Base-by-base conservation (phyloP, 2,888 invertebrate species). In the Psylliodes chrysocephalus region DNA sequence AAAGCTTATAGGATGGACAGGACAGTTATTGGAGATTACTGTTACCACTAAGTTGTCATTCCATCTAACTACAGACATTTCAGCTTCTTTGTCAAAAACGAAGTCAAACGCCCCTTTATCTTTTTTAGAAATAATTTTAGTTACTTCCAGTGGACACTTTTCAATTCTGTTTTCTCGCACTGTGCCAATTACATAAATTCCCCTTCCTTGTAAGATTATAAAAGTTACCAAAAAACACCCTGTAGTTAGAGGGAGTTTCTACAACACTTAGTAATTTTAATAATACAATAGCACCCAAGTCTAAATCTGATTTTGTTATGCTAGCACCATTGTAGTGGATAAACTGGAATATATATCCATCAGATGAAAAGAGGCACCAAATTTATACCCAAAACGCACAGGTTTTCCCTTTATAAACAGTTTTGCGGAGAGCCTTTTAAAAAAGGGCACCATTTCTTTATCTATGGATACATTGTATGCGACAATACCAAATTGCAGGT, bases 331-430 rank as follows among this genome's bases (percentile, higher is more conserved):
- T n/a, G n/a, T n/a, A n/a, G n/a, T n/a, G n/a, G 14, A 71, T 22
- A 63, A 67, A 73, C 38, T 70, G 30, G 49, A 62, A 76, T 8
- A 71, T 57, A 54, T 71, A 74, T 40, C 74, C n/a, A n/a, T n/a
- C n/a, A n/a, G n/a, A n/a, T n/a, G n/a, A n/a, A n/a, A n/a, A n/a
- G n/a, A n/a, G n/a, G n/a, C n/a, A n/a, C n/a, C n/a, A n/a, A n/a
- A n/a, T n/a, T n/a, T n/a, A n/a, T n/a, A n/a, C n/a, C n/a, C 73
- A 62, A 77, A 77, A 8, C 75, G 66, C 0, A 75, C 71, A 5
- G 74, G 73, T 51, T 76, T 76, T 15, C 71, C 70, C 65, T 70
- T 71, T 12, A 77, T 71, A 56, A 74, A 77, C 72, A 74, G 73
- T 63, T 77, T 75, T n/a, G 65, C 63, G 8, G 73, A 74, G 61